These are phyloP conservation scores for Leptoteleia sp. DNA, from an alignment of 1,140 invertebrate species.

Conservation along the genomic window DNA sequence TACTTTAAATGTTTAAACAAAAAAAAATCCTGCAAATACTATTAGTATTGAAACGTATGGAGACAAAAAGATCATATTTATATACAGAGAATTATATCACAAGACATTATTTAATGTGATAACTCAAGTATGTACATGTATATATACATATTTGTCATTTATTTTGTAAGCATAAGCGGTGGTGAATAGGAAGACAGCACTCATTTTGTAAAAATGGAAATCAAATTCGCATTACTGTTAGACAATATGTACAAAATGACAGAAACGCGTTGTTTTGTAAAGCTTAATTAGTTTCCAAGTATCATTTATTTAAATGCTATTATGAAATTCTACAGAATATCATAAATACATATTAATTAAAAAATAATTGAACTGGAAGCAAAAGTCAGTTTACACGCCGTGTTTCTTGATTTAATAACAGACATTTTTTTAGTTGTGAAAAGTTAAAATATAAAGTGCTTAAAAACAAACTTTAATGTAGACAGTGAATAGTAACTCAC, in stretches of 20 bases:
- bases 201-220: constrained; percentile 27
- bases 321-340: constrained; percentile 18
- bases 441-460: constrained; percentile 1
- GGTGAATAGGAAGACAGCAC: neutral
- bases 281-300: constrained; percentile 33
- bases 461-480: constrained; percentile 7
- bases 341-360: constrained; percentile 1
- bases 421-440: neutral
- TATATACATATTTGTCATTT: constrained; percentile 23
- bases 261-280: constrained; percentile 22
- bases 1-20: constrained; percentile 78
- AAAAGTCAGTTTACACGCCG: neutral
- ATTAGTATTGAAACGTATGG: constrained; percentile 39
- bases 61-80: constrained; percentile 71
- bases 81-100: constrained; percentile 71
- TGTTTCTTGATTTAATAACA: neutral
- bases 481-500: constrained; percentile 17
- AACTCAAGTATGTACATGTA: neutral
- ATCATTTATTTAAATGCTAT: constrained; percentile 19
- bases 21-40: constrained; percentile 56
- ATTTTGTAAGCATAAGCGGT: constrained; percentile 39
- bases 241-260: constrained; percentile 46
- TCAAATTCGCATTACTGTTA: constrained; percentile 37
- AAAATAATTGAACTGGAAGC: constrained; percentile 4
- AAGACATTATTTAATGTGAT: constrained; percentile 27